Percentiles rank a stretch among this genome's conserved stretches.
These are phyloP conservation scores for Atractosteus spatula DNA, from an alignment of 2,113 vertebrate species.

Conservation along the genomic window DNA sequence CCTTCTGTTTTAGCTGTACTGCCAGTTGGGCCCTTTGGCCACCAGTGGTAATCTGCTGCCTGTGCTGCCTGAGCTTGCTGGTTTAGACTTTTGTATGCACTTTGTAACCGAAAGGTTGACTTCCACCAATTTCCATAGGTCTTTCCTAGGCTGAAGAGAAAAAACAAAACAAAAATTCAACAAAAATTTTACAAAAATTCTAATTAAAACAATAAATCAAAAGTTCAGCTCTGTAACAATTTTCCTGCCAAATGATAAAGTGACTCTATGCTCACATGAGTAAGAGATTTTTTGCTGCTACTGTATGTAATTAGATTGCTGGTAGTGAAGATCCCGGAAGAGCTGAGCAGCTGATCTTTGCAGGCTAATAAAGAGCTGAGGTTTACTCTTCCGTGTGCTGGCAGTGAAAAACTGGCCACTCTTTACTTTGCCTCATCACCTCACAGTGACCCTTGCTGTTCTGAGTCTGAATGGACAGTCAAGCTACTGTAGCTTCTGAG, in stretches of 20 bases:
- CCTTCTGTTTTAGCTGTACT: too few species aligned
- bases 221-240: background rate
- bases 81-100: too few species aligned
- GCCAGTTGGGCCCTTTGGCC: too few species aligned
- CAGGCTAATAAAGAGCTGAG: conserved; percentile 45
- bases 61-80: too few species aligned
- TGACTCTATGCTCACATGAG: background rate
- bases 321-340: conserved; percentile 43
- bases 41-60: too few species aligned
- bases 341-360: conserved; percentile 44
- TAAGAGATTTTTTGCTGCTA: conserved; percentile 3
- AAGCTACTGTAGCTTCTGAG: too few species aligned
- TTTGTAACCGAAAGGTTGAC: too few species aligned
- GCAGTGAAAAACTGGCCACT: conserved; percentile 47
- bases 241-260: conserved; percentile 1
- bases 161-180: too few species aligned
- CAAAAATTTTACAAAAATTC: too few species aligned
- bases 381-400: conserved; percentile 42
- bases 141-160: too few species aligned
- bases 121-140: too few species aligned
- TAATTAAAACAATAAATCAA: background rate
- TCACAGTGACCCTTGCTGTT: conserved; percentile 29
- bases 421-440: conserved; percentile 52
- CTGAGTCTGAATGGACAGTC: conserved; percentile 36
- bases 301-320: conserved; percentile 34